These are phyloP conservation scores for Holacanthus passer DNA, from an alignment of 2,113 vertebrate species.

Conservation along the genomic window DNA sequence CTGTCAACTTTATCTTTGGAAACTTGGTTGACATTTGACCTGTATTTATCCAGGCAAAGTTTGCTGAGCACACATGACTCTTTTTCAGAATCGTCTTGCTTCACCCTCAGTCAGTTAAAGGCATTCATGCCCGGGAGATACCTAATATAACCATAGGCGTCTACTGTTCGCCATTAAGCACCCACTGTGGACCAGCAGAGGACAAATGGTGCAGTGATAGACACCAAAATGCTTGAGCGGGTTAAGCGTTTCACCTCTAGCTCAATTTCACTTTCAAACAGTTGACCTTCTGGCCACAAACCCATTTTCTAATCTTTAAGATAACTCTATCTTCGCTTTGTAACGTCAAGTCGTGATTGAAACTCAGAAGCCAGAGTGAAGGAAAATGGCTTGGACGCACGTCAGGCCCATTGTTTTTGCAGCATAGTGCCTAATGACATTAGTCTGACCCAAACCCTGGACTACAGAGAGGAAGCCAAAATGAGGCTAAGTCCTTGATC, in stretches of 20 bases:
- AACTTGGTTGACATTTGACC: conserved; percentile 38
- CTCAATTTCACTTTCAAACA: background rate
- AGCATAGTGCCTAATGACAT: conserved; percentile 21
- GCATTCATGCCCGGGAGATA: conserved; percentile 38
- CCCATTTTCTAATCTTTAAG: background rate
- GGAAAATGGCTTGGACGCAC: background rate
- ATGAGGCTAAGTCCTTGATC: conserved; percentile 61
- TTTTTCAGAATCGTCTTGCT: conserved; percentile 10
- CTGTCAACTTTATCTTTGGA: conserved; percentile 46
- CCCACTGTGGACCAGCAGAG: background rate
- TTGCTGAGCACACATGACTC: conserved; percentile 33
- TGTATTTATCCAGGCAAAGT: conserved; percentile 20
- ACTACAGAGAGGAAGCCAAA: conserved; percentile 52
- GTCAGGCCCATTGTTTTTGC: conserved; percentile 22
- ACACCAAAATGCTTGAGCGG: background rate
- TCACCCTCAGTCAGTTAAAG: conserved; percentile 27
- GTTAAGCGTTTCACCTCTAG: background rate
- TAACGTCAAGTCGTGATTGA: background rate
- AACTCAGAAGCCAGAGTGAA: background rate
- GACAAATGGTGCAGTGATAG: background rate
- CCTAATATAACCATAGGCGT: conserved; percentile 23
- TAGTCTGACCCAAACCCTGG: conserved; percentile 39
- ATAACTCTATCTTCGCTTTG: background rate
- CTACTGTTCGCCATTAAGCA: background rate
- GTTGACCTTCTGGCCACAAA: background rate